phyloP scores from a whole-genome alignment of 2,797 vertebrate genomes.

The Ataeniobius toweri region DNA sequence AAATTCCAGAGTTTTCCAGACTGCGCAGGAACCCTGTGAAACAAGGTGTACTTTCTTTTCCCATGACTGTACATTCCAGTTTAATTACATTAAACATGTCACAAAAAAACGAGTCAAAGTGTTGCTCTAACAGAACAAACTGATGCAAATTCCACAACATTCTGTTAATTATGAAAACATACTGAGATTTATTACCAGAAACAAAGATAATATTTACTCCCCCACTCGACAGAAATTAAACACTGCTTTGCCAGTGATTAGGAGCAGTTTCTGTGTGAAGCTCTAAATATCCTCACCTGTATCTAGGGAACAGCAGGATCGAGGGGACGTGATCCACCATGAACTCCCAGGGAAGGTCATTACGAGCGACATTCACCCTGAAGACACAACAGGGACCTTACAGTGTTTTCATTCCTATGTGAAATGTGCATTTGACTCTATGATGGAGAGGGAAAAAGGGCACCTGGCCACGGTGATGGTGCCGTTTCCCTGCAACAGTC shows the following conservation, averaged over 20 bases:
- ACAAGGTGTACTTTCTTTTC: not conserved
- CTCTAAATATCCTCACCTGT: conserved; percentile 81
- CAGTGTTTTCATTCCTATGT: not conserved
- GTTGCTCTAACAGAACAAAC: too few species aligned
- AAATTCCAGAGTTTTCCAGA: not conserved
- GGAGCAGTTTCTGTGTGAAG: not conserved
- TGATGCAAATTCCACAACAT: too few species aligned
- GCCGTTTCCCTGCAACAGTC: conserved; percentile 83
- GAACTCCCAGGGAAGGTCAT: conserved; percentile 98
- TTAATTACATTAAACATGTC: not conserved
- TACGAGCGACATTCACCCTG: conserved; percentile 91
- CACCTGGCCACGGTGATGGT: conserved; percentile 90
- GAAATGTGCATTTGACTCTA: not conserved
- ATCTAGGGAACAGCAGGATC: conserved; percentile 90
- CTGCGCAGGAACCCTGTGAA: not conserved
- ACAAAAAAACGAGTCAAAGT: not conserved
- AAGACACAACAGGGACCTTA: conserved; percentile 8
- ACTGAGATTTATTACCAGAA: not conserved
- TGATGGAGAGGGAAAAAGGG: not conserved
- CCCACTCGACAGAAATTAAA: not conserved
- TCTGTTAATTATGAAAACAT: not conserved
- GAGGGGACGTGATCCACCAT: conserved; percentile 94
- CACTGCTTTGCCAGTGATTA: not conserved
- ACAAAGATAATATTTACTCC: not conserved
- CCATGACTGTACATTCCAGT: not conserved